Conservation (phyloP, 2,797 vertebrate species). For the Artibeus jamaicensis region DNA sequence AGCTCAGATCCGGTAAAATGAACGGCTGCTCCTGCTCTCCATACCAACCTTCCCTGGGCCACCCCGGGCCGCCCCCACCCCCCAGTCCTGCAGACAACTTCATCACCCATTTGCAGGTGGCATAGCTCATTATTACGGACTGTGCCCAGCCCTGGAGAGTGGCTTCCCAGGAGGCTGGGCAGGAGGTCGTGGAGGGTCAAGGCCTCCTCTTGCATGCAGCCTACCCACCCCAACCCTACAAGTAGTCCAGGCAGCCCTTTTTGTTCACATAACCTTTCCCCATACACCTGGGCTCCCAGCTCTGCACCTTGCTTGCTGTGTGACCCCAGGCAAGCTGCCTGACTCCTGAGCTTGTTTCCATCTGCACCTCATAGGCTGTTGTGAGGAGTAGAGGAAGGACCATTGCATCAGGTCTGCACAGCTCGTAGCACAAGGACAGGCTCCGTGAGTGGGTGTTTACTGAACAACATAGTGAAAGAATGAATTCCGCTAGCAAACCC, state of each 20-base stretch:
- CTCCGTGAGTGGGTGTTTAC: no score
- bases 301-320: not conserved
- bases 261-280: not conserved
- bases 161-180: not conserved
- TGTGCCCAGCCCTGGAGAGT: not conserved
- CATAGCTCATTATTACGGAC: not conserved
- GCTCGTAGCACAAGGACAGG: accelerated
- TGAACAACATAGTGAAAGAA: not conserved
- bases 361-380: not conserved
- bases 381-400: not conserved
- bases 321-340: not conserved
- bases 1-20: not conserved
- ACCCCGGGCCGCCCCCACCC: no score
- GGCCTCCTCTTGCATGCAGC: not conserved
- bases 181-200: not conserved
- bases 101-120: not conserved
- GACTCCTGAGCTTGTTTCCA: not conserved
- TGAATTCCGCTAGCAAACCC: not conserved
- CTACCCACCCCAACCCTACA: not conserved
- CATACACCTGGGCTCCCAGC: not conserved
- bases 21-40: not conserved
- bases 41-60: not conserved
- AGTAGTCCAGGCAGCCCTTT: not conserved
- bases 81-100: not conserved
- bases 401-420: not conserved